Percentiles rank a stretch among this genome's conserved stretches.
These are phyloP conservation scores for Lithophane ornitopus DNA, from an alignment of 2,888 invertebrate genomes.

Conservation along the genomic window DNA sequence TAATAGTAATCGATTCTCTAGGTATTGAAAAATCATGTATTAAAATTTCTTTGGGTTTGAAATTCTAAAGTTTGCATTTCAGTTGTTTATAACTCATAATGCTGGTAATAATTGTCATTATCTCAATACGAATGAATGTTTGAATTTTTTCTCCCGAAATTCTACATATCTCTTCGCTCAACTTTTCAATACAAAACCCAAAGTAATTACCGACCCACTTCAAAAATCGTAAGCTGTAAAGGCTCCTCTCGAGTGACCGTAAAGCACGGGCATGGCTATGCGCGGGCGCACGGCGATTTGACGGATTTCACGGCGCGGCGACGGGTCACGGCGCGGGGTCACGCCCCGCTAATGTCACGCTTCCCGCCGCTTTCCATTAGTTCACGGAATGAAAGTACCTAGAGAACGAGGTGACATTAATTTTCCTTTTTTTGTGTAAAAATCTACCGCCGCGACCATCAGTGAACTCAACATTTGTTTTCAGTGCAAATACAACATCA, in stretches of 20 bases:
- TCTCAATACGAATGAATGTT: too few relatives aligned
- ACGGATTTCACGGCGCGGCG: constrained; percentile 86
- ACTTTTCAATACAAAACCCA: background rate
- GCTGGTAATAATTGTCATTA: too few relatives aligned
- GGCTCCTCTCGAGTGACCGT: constrained; percentile 66
- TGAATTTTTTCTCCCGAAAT: background rate
- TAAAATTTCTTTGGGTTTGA: too few relatives aligned
- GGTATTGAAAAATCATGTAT: background rate
- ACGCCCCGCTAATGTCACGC: constrained; percentile 87
- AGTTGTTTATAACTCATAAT: too few relatives aligned
- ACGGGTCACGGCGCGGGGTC: constrained; percentile 86
- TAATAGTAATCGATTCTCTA: background rate
- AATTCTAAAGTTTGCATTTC: too few relatives aligned
- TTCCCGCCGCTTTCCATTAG: constrained; percentile 81
- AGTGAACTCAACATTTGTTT: constrained; percentile 12
- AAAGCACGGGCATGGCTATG: constrained; percentile 74
- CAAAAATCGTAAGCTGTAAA: constrained; percentile 68
- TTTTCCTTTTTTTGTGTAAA: constrained; percentile 43
- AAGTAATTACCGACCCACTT: background rate
- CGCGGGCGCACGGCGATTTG: constrained; percentile 90
- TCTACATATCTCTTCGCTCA: background rate
- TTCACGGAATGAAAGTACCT: constrained; percentile 83
- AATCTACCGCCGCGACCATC: background rate
- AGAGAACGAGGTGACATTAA: constrained; percentile 70
- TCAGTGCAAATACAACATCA: background rate